These are phyloP conservation scores for Metridium senile DNA, from an alignment of 92 coral and sea anemone genomes.

Conservation along the genomic window DNA sequence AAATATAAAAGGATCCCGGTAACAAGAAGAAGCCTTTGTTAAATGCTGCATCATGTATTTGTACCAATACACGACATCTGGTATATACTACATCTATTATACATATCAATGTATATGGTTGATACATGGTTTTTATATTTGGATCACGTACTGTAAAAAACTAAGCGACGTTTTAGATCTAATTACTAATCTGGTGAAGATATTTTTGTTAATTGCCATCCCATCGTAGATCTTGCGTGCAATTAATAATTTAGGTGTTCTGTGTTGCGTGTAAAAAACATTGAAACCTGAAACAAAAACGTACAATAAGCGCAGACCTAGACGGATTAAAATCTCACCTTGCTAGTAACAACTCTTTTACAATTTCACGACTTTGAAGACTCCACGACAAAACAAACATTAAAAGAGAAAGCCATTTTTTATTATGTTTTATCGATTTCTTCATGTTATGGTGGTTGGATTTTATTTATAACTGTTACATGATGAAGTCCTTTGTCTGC, in stretches of 20 bases:
- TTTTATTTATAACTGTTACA: conserved; percentile 6
- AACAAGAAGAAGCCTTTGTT: too few relatives aligned
- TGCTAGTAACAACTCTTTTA: not conserved
- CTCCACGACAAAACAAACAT: not conserved
- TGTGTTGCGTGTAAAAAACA: conserved; percentile 13
- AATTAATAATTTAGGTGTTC: conserved; percentile 25
- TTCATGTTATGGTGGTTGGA: not conserved
- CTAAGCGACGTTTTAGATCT: not conserved
- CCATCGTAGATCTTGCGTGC: conserved; percentile 13
- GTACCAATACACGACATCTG: too few relatives aligned
- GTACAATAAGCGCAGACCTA: not conserved
- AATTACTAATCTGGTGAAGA: not conserved
- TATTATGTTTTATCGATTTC: not conserved
- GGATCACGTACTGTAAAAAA: too few relatives aligned
- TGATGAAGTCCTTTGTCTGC: not conserved
- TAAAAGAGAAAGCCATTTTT: too few relatives aligned
- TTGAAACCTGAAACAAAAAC: not conserved
- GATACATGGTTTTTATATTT: too few relatives aligned
- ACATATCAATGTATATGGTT: too few relatives aligned
- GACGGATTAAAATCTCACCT: not conserved
- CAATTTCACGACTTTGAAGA: not conserved
- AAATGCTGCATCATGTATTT: too few relatives aligned
- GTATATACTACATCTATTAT: too few relatives aligned
- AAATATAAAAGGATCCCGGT: too few relatives aligned
- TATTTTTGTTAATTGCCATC: not conserved